Evolutionary conservation across 2,888 invertebrate species (phyloP), one percentile per base, ranked within the genome.

Genomic region (Xestoiulus laeticollis): DNA sequence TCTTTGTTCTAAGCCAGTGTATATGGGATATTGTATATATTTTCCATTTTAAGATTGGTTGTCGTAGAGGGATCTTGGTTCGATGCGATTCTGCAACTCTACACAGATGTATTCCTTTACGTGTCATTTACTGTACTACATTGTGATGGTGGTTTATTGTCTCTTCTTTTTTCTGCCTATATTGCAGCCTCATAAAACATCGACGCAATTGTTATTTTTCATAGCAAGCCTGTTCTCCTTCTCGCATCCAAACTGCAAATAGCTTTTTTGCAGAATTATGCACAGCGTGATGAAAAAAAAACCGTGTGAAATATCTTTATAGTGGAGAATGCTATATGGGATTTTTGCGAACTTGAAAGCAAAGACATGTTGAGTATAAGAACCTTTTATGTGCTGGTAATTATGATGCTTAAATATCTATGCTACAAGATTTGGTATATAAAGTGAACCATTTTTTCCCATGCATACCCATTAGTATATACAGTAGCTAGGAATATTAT

Each of bases 11-110:
- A 53, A 53, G n/a, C 53, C 53, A 19, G 33, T 38, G 53, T 53
- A 53, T 48, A 53, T n/a, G n/a, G 4, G 53, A 19, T 53, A n/a
- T 19, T 53, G n/a, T 53, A 5, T 53, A 48, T 48, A 48, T 53
- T 53, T 53, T 53, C 53, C 53, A 53, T 53, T 53, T 53, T 53
- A 53, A 53, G 53, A 53, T 53, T 53, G 53, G 53, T 53, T 53
- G 53, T 53, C 53, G 19, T 53, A n/a, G 19, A n/a, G 53, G 53
- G 53, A 53, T n/a, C 19, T 53, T 38, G 33, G n/a, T 2, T 19
- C 16, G 19, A 19, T 53, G 53, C 53, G 19, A 53, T 48, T 10
- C 48, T 48, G 48, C 12, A 48, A n/a, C 53, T n/a, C 19, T n/a
- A n/a, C 53, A 53, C 53, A 48, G 6, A 53, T 53, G 53, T 53